Base-by-base conservation (phyloP, 2,888 invertebrate genomes). In the Pecten maximus region DNA sequence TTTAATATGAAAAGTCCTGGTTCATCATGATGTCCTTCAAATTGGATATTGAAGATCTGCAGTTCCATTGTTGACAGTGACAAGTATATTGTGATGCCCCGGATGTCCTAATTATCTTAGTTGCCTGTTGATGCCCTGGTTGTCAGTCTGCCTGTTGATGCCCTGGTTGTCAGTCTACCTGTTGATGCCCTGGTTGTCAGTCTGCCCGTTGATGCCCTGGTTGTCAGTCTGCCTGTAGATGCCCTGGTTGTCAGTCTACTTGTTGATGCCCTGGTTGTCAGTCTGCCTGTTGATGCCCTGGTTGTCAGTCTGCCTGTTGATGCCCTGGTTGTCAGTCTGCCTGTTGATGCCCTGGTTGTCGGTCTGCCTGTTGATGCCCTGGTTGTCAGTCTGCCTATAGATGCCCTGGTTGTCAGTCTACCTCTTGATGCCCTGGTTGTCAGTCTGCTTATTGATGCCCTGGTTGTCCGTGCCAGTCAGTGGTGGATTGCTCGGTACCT, bases 401-500 rank as follows among this genome's bases (percentile, higher is more conserved):
- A 8, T 19, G 6, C 19, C 6, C 23, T n/a, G 8, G 54, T 54
- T 23, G n/a, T 23, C n/a, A 54, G n/a, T n/a, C n/a, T n/a, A n/a
- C n/a, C n/a, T n/a, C n/a, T 2, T 54, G 54, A 23, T 54, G 54
- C 54, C 19, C 54, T 54, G 54, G 54, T 54, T 54, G 54, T 54
- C 54, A 2, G 54, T 54, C 0, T 6, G 23, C 19, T 23, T n/a
- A 60, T 60, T 60, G 60, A 89, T 89, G 40, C 44, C 50, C 40
- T 48, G 28, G 87, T 54, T 60, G 40, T 88, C 60, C 44, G 88
- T 44, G 74, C 90, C 87, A 93, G 93, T 94, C 94, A 93, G 94
- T 94, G 93, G 94, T 93, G 91, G 91, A 93, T 92, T 94, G 94
- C 91, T 94, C 88, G 94, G 92, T 94, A 94, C 90, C 92, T 88